Evolutionary conservation across 2,113 vertebrate species (phyloP).

Genomic region (Dipodomys ordii): DNA sequence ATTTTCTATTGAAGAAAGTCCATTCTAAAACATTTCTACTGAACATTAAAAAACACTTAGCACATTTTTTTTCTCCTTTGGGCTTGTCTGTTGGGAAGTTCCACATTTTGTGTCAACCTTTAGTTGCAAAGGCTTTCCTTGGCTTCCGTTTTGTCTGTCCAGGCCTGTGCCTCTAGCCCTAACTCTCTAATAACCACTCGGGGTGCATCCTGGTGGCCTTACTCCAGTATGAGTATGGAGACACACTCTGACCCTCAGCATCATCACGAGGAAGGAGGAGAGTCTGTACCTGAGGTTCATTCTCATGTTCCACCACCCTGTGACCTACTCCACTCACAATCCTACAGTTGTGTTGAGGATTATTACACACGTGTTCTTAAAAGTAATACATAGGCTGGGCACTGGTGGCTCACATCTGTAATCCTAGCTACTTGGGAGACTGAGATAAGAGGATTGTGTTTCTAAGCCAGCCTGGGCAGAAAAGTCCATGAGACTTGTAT

Average conservation of each 20-base stretch:
- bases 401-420: too few relatives aligned
- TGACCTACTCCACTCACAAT: background rate
- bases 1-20: background rate
- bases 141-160: background rate
- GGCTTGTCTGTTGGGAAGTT: background rate
- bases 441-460: too few relatives aligned
- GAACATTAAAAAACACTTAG: background rate
- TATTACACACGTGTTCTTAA: background rate
- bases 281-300: background rate
- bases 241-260: background rate
- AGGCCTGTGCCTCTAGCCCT: background rate
- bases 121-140: background rate
- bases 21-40: background rate
- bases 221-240: background rate
- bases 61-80: background rate
- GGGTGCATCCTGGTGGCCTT: fast-evolving
- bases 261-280: background rate
- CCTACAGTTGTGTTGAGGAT: background rate
- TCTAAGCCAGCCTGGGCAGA: too few relatives aligned
- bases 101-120: background rate
- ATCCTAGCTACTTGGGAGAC: too few relatives aligned
- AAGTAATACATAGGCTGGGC: background rate
- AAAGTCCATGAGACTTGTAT: too few relatives aligned
- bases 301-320: fast-evolving
- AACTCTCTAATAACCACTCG: too few relatives aligned